Conservation (phyloP, 2,888 invertebrate species). For the Drosophila greeni region DNA sequence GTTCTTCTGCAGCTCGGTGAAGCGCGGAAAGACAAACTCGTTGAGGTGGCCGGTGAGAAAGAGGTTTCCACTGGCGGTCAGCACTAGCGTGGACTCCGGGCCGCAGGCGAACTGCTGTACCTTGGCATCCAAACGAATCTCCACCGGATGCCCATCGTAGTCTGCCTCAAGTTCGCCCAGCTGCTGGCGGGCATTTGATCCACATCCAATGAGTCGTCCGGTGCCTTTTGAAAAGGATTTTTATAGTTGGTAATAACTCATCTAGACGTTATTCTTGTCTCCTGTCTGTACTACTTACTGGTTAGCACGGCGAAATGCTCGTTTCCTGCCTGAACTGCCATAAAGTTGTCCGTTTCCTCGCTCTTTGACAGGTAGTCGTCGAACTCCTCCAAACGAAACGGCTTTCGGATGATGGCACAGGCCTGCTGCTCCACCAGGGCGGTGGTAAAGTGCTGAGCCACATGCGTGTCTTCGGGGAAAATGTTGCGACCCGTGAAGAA, state of each 20-base stretch:
- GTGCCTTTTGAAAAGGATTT: slow-evolving; percentile 54
- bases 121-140: slow-evolving; percentile 72
- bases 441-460: slow-evolving; percentile 70
- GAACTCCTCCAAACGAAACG: slow-evolving; percentile 76
- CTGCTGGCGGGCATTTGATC: slow-evolving; percentile 74
- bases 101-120: slow-evolving; percentile 76
- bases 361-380: slow-evolving; percentile 74
- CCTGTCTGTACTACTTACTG: slow-evolving; percentile 65
- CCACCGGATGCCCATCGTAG: slow-evolving; percentile 71
- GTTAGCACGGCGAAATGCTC: slow-evolving; percentile 78
- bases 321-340: slow-evolving; percentile 75
- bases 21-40: slow-evolving; percentile 76
- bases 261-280: background rate
- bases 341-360: slow-evolving; percentile 76
- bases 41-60: slow-evolving; percentile 76
- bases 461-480: slow-evolving; percentile 68
- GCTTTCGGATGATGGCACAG: slow-evolving; percentile 74
- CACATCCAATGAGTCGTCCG: slow-evolving; percentile 78
- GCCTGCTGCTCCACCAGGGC: slow-evolving; percentile 64
- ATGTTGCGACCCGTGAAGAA: slow-evolving; percentile 78
- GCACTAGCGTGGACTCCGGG: slow-evolving; percentile 76
- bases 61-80: slow-evolving; percentile 75
- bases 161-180: slow-evolving; percentile 68
- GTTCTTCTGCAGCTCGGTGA: slow-evolving; percentile 76
- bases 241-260: background rate